These are phyloP conservation scores for Ateles fusciceps DNA, from an alignment of 2,797 vertebrate species.

Conservation along the genomic window DNA sequence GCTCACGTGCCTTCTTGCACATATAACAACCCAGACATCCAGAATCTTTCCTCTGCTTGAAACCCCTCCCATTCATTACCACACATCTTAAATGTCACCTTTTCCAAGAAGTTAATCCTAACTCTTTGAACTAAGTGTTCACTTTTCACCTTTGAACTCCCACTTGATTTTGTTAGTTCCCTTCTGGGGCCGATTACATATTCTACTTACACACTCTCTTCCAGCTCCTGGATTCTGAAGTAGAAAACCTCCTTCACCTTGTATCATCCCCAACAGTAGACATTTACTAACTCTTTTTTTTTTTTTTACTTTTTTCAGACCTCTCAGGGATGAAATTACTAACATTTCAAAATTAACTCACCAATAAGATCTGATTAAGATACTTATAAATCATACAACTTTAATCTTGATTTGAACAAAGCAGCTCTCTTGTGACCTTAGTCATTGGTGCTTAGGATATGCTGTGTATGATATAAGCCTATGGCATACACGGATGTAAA, in stretches of 20 bases:
- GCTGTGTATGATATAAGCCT: background rate
- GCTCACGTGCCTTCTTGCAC: background rate
- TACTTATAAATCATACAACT: background rate
- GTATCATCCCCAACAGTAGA: background rate
- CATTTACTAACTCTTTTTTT: background rate
- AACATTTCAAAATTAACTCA: background rate
- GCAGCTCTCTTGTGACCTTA: background rate
- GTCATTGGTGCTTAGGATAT: background rate
- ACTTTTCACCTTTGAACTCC: background rate
- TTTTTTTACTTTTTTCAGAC: background rate
- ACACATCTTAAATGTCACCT: background rate
- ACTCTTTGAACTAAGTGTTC: background rate
- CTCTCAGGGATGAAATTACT: background rate
- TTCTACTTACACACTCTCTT: background rate
- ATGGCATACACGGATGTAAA: background rate
- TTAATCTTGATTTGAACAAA: slow-evolving; percentile 39
- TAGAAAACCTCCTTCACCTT: slow-evolving; percentile 1
- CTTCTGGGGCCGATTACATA: background rate
- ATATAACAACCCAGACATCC: background rate
- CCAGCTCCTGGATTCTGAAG: background rate
- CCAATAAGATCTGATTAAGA: background rate
- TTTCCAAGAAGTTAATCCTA: background rate
- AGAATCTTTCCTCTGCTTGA: background rate
- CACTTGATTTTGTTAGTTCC: background rate
- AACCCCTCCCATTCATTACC: background rate